Conservation (phyloP, 92 coral and sea anemone species). For the Parazoanthus swiftii region DNA sequence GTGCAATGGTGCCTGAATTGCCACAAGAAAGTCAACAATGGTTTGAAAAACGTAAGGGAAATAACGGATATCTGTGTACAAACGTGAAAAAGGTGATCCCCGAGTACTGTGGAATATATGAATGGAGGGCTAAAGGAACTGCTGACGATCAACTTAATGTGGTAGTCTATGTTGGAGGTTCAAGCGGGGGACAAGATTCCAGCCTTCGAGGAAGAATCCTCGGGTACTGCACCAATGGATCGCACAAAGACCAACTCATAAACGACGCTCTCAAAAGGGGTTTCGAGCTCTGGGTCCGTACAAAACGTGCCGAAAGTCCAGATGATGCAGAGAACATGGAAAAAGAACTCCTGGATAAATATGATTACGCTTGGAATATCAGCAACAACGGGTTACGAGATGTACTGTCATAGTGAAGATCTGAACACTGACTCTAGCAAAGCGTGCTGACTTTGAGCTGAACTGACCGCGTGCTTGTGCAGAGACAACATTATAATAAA, state of each 20-base stretch:
- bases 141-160: not conserved
- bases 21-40: no score
- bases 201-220: constrained; percentile 48
- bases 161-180: constrained; percentile 72
- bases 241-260: constrained; percentile 47
- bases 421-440: no score
- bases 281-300: constrained; percentile 65
- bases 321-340: constrained; percentile 17
- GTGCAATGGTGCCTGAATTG: no score
- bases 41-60: no score
- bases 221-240: constrained; percentile 51
- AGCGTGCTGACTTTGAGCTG: no score
- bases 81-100: not conserved
- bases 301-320: constrained; percentile 20
- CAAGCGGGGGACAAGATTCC: constrained; percentile 48
- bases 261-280: constrained; percentile 48
- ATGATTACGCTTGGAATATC: not conserved
- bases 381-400: no score
- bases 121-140: constrained; percentile 55
- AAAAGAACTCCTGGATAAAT: constrained; percentile 10
- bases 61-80: no score
- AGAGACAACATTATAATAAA: no score
- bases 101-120: constrained; percentile 63
- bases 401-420: no score
- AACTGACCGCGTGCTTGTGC: no score